Percentiles rank a stretch among this genome's conserved stretches.
Conservation (phyloP, 1,140 invertebrate species). For the Drosophila guanche region DNA sequence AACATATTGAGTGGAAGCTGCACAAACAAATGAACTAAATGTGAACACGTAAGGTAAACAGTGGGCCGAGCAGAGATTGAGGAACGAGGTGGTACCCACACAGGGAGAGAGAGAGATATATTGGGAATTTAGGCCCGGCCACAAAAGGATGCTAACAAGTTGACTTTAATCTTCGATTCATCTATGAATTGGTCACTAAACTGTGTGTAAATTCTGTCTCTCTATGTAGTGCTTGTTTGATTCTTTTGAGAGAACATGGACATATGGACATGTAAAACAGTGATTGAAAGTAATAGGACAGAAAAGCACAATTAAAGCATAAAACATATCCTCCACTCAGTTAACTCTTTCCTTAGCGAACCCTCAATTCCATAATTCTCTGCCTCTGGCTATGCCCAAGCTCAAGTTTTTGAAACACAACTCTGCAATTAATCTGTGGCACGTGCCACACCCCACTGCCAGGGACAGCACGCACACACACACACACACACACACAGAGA, state of each 20-base stretch:
- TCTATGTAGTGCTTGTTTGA: no score
- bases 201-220: no score
- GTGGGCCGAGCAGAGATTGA: conserved; percentile 18
- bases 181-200: background rate
- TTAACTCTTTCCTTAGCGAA: no score
- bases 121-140: no score
- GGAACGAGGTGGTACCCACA: background rate
- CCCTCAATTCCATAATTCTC: background rate
- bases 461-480: conserved; percentile 61
- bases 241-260: no score
- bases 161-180: background rate
- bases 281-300: no score
- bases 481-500: conserved; percentile 1
- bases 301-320: no score
- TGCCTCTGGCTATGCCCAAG: conserved; percentile 19
- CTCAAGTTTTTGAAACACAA: conserved; percentile 36
- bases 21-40: conserved; percentile 72
- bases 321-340: no score
- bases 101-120: background rate
- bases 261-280: no score
- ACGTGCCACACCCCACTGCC: conserved; percentile 62
- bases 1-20: conserved; percentile 58
- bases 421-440: conserved; percentile 72
- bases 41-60: conserved; percentile 74
- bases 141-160: no score